Evolutionary conservation across 1,140 invertebrate genomes (phyloP), one percentile per base, ranked within the genome.

Genomic region (Scaptomyza graminum): DNA sequence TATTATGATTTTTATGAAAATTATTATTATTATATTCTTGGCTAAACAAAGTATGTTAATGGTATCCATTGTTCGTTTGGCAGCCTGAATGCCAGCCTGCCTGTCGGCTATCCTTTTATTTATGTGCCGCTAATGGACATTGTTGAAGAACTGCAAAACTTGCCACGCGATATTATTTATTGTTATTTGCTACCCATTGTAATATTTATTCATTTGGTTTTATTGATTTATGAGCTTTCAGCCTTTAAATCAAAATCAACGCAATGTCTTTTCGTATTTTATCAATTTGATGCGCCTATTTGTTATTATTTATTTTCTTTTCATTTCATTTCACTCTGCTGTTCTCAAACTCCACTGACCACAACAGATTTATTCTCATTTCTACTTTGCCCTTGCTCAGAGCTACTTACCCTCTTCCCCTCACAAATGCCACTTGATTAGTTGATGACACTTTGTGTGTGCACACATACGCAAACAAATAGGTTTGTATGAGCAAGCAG

Each of bases 351-450:
- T 51, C 52, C 62, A 60, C 64, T 87, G 82, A 83, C 82, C 82
- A 70, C 82, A 74, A 79, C 61, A 62, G 64, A 87, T 87, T 88
- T 72, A 88, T 87, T 84, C 76, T 88, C 82, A 88, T 88, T 88
- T 82, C 70, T 66, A 25, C 16, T 46, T 43, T 43, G n/a, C 31
- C 7, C 49, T 9, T 22, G 49, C 43, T 12, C 2, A 1, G 15
- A 28, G 12, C 13, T 31, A 13, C 13, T 52, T 37, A 12, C 28
- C n/a, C 28, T 63, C 52, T 64, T 64, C 54, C 62, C 59, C 37
- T 28, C 1, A n/a, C 41, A 55, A 77, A 71, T 56, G 64, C 75
- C 52, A 54, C 79, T 88, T 88, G 83, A 88, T 88, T 88, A 88
- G 83, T 88, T 79, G 83, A 83, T 83, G 83, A 88, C 83, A 88